Evolutionary conservation across 1,140 invertebrate species (phyloP), one percentile per base, ranked within the genome.

Genomic region (Scaptomyza pallida): DNA sequence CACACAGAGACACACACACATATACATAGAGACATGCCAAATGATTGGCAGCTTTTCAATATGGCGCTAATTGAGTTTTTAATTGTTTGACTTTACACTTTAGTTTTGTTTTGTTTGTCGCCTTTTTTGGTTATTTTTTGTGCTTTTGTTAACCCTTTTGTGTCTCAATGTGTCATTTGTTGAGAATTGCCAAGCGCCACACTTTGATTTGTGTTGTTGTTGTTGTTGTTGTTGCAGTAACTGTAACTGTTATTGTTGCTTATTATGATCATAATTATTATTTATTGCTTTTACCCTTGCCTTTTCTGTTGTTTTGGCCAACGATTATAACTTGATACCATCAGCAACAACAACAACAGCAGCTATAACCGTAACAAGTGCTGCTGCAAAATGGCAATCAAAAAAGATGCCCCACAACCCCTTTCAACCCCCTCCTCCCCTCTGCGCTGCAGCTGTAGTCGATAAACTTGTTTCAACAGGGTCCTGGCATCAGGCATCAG

Each of bases 1-100:
- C 19, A 50, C 37, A n/a, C n/a, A n/a, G n/a, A n/a, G n/a, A 60
- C 54, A 56, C 8, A 44, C 26, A 60, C 12, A n/a, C 13, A 37
- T 5, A 5, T 4, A 19, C 10, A 62, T 35, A 59, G 56, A 68
- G 23, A 71, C 37, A 41, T 67, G 37, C 12, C 73, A 81, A 80
- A 88, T 81, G 81, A 86, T 81, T 88, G 82, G 81, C 81, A 86
- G 82, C 82, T 78, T 81, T 86, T 88, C 81, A 86, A 86, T 81
- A 88, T 86, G 81, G 81, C 81, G 82, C 81, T 86, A 86, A 86
- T 86, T 88, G 82, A 88, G 82, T 86, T 88, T 88, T 86, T 86
- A 88, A 86, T 86, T 86, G 82, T 86, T 86, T 78, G 82, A 82
- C 71, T 78, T 88, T 75, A 61, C 82, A 88, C 82, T 81, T 85